Conservation (phyloP, 2,113 vertebrate genomes). For the Poicephalus gulielmi region DNA sequence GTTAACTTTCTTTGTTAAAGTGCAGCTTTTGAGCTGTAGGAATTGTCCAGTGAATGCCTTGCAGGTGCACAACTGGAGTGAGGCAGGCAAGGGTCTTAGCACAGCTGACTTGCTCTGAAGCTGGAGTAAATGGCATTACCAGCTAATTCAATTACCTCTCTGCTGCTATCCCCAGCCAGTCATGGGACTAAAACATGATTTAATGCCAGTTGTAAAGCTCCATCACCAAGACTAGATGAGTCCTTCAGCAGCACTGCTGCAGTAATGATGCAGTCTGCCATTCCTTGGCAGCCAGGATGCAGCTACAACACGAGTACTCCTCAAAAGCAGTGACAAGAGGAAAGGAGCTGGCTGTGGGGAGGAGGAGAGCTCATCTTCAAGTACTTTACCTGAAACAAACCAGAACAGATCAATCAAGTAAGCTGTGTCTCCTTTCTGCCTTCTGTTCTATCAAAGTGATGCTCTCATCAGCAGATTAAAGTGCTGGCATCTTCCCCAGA, state of each 20-base stretch:
- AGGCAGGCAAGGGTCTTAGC: neutral
- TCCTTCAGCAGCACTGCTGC: neutral
- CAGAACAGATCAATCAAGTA: neutral
- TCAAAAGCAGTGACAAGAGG: neutral
- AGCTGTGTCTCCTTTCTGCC: neutral
- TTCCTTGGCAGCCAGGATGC: neutral
- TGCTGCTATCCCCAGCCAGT: neutral
- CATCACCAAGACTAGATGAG: neutral
- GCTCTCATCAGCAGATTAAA: constrained; percentile 59
- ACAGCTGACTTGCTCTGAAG: neutral
- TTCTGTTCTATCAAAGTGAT: neutral
- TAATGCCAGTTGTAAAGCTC: neutral
- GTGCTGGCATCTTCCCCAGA: constrained; percentile 57
- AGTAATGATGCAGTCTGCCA: neutral
- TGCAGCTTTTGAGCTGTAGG: neutral
- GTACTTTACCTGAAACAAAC: neutral
- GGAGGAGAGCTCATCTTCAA: neutral
- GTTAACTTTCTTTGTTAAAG: neutral
- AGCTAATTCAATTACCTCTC: neutral
- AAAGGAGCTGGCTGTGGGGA: neutral
- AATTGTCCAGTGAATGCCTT: neutral
- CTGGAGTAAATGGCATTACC: neutral
- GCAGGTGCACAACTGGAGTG: neutral
- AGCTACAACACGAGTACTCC: neutral
- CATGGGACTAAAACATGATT: fast-evolving